A percentile compares a stretch with the other conserved stretches of the same genome.
Evolutionary conservation across 2,113 vertebrate genomes (phyloP).

Genomic region (Penelope pileata): DNA sequence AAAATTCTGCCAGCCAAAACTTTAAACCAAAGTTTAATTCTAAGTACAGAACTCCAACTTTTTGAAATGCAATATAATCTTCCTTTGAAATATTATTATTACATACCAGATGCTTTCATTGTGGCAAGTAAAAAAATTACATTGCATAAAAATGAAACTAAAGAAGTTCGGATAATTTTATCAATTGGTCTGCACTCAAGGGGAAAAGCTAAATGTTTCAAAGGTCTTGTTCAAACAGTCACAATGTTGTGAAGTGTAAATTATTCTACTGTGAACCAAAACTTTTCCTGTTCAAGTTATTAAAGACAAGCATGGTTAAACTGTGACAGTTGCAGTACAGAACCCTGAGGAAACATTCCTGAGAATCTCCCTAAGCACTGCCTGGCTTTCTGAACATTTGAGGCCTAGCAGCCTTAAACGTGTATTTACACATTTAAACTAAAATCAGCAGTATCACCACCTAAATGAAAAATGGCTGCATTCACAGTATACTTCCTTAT

Average conservation of each 20-base stretch:
- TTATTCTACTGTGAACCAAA: not conserved
- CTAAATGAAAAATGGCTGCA: not conserved
- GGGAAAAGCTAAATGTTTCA: not conserved
- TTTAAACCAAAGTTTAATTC: not conserved
- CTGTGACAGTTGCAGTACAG: not conserved
- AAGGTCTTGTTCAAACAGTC: not conserved
- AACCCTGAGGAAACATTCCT: not conserved
- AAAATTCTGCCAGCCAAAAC: not conserved
- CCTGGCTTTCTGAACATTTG: not conserved
- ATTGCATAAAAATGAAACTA: conserved; percentile 9
- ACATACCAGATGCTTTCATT: not conserved
- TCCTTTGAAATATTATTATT: conserved; percentile 30
- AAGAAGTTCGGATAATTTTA: not conserved
- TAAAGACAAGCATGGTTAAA: not conserved
- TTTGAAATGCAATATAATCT: not conserved
- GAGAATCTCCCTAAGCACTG: not conserved
- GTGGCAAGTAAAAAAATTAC: not conserved
- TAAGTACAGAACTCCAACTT: not conserved
- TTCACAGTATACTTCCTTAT: not conserved
- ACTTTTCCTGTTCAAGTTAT: not conserved
- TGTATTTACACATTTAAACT: not conserved
- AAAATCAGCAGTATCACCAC: not conserved
- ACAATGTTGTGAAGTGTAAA: not conserved
- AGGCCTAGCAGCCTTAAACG: not conserved
- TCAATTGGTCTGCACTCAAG: not conserved